phyloP scores from a whole-genome alignment of 2,797 vertebrate species.

The Sylvilagus floridanus region DNA sequence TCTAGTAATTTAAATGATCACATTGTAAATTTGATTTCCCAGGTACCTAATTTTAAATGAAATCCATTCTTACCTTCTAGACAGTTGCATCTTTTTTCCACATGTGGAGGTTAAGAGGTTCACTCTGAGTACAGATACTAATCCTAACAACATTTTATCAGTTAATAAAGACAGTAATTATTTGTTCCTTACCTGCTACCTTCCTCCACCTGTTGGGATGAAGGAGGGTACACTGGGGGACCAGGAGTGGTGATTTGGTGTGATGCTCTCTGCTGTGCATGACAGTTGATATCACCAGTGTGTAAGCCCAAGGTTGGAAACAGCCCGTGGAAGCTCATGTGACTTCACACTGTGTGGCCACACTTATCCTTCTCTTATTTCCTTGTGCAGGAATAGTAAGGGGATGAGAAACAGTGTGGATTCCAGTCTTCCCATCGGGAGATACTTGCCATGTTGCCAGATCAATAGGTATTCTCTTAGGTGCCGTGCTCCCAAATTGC shows the following conservation, averaged over 20 bases:
- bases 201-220: background rate
- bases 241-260: background rate
- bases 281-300: background rate
- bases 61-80: constrained; percentile 67
- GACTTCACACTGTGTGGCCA: background rate
- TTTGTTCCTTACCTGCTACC: background rate
- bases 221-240: background rate
- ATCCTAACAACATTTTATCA: background rate
- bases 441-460: background rate
- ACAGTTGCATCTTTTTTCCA: background rate
- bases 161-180: background rate
- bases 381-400: background rate
- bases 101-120: background rate
- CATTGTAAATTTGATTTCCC: constrained; percentile 76
- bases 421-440: constrained; percentile 11
- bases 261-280: background rate
- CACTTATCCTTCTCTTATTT: background rate
- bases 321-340: background rate
- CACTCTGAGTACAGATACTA: constrained; percentile 23
- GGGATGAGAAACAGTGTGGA: background rate
- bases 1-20: constrained; percentile 78
- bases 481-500: background rate
- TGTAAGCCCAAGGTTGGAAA: background rate
- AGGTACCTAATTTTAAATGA: constrained; percentile 64
- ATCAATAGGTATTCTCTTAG: constrained; percentile 7